Evolutionary conservation across 2,888 invertebrate genomes (phyloP), one percentile per base, ranked within the genome.

Genomic region (Meghimatium bilineatum): DNA sequence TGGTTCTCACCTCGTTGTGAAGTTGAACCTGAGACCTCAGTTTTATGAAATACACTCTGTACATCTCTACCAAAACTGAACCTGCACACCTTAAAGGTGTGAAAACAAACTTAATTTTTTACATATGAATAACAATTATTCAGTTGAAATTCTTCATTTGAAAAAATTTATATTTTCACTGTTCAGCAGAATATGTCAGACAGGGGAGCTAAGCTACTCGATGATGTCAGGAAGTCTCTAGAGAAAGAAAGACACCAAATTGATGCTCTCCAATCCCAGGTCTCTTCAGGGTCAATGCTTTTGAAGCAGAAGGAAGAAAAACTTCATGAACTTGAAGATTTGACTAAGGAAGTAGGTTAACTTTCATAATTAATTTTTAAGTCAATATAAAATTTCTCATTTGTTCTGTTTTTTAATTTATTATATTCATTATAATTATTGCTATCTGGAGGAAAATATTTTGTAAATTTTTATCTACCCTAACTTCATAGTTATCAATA

Each of bases 301-400:
- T 86, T 93, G 20, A 88, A 89, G 83, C 92, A 93, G 87, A 93
- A 93, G 83, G 91, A 92, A 80, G 85, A 86, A 77, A 90, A 91
- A 52, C 86, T 93, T 5, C 86, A 87, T 36, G 89, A 90, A 84
- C 87, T 93, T 83, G 85, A 90, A 84, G 71, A 87, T 85, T 44
- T 84, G 44, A n/a, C 76, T 26, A 76, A 71, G 29, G 84, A 84
- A 75, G 84, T 84, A 66, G 23, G 49, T 74, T 3, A 20, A 32
- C 26, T 72, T 72, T 12, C 44, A 29, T 29, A 66, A 29, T 32
- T 66, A 32, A 32, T 66, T 66, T 8, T 56, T 56, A 17, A 2
- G 20, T 56, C 56, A 17, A 56, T 20, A 56, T 56, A 17, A 14
- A 23, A 23, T 56, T 6, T 56, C 8, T 56, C 23, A 56, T 56